Evolutionary conservation across 2,888 invertebrate genomes (phyloP).

Genomic region (Melieria omissa): DNA sequence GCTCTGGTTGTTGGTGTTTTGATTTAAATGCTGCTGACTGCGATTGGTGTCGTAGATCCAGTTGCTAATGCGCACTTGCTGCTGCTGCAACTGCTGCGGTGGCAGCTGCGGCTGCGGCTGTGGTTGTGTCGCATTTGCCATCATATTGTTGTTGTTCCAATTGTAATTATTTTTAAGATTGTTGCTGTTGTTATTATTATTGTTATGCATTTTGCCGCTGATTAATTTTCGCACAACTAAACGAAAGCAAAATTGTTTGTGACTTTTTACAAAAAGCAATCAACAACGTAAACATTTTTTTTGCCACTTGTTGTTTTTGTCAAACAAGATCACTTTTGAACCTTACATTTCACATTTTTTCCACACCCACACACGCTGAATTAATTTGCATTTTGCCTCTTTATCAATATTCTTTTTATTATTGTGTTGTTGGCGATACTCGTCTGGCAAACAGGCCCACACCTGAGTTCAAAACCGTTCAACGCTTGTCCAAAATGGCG

Average conservation of each 20-base stretch:
- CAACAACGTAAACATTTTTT: neutral
- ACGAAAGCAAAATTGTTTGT: too few species aligned
- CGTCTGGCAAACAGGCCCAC: neutral
- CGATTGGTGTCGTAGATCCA: conserved; percentile 52
- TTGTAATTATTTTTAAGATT: neutral
- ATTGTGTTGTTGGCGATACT: conserved; percentile 3
- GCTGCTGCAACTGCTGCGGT: conserved; percentile 44
- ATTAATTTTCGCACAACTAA: conserved; percentile 6
- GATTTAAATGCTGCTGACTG: conserved; percentile 42
- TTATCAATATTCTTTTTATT: conserved; percentile 11
- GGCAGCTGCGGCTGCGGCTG: conserved; percentile 45
- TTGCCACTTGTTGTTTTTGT: conserved; percentile 35
- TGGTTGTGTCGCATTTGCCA: conserved; percentile 34
- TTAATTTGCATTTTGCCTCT: conserved; percentile 7
- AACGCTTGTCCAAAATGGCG: conserved; percentile 9
- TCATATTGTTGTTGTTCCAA: neutral
- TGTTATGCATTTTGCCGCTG: conserved; percentile 23
- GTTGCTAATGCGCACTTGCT: conserved; percentile 45
- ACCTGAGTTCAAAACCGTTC: conserved; percentile 7
- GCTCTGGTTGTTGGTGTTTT: conserved; percentile 30
- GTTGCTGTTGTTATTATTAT: conserved; percentile 5
- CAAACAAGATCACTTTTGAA: conserved; percentile 37
- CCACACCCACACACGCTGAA: conserved; percentile 38
- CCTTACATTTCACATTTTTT: conserved; percentile 1
- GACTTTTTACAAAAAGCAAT: too few species aligned